phyloP scores from a whole-genome alignment of 2,113 vertebrate species.

The Mystacornis crossleyi region DNA sequence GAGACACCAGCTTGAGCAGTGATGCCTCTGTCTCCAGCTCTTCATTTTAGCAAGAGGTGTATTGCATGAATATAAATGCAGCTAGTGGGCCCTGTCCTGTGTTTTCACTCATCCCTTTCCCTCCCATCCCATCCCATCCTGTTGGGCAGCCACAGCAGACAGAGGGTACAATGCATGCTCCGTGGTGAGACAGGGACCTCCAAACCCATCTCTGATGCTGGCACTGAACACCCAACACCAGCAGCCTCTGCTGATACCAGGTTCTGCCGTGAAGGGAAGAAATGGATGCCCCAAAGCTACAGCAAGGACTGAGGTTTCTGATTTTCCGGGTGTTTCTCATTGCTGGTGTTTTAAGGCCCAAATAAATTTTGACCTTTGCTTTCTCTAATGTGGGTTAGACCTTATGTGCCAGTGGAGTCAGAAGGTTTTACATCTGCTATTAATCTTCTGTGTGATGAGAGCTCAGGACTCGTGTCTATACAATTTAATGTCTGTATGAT shows the following conservation, averaged over 20 bases:
- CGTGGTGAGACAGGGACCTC: neutral
- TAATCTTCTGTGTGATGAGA: neutral
- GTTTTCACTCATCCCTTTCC: neutral
- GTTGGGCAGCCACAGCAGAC: neutral
- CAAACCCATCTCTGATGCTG: neutral
- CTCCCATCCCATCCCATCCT: neutral
- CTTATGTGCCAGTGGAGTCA: neutral
- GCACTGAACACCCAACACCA: neutral
- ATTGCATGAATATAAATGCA: neutral
- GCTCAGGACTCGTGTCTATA: accelerated
- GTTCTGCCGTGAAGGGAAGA: neutral
- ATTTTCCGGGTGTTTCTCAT: neutral
- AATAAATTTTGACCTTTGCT: neutral
- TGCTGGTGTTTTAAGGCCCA: neutral
- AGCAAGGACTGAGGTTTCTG: neutral
- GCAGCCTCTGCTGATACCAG: neutral
- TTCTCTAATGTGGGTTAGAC: constrained; percentile 4
- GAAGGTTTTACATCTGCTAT: neutral
- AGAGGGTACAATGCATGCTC: accelerated
- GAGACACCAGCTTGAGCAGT: neutral
- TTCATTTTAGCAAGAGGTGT: neutral
- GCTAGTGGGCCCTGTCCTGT: neutral
- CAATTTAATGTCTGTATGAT: accelerated
- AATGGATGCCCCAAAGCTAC: neutral
- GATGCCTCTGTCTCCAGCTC: neutral